phyloP scores from a whole-genome alignment of 2,888 invertebrate genomes.

The Steinernema hermaphroditum region DNA sequence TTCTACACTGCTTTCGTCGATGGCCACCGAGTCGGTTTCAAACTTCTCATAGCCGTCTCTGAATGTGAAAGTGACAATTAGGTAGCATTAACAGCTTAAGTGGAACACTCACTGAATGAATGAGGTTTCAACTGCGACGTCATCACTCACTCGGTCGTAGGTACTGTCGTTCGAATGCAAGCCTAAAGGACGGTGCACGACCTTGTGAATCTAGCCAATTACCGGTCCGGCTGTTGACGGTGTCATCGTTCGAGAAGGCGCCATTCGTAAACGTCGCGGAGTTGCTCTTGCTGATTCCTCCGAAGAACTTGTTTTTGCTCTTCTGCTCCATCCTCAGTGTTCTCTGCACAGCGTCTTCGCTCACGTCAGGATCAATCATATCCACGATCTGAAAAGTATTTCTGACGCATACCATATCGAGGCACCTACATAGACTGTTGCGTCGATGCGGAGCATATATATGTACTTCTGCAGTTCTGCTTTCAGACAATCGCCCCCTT shows the following conservation, averaged over 20 bases:
- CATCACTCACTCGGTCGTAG: slow-evolving; percentile 17
- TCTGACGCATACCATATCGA: not conserved
- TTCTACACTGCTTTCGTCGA: not conserved
- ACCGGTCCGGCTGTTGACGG: slow-evolving; percentile 28
- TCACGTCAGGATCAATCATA: slow-evolving; percentile 47
- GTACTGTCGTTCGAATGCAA: slow-evolving; percentile 21
- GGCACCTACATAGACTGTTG: slow-evolving; percentile 74
- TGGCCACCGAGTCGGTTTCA: slow-evolving; percentile 19
- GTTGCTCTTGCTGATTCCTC: slow-evolving; percentile 13
- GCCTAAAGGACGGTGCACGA: not conserved
- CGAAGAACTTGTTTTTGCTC: slow-evolving; percentile 10
- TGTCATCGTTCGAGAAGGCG: slow-evolving; percentile 37
- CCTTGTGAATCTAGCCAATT: not conserved
- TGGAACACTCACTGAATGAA: slow-evolving; percentile 42
- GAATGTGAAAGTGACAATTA: not conserved
- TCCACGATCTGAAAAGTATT: slow-evolving; percentile 46
- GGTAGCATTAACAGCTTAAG: not conserved
- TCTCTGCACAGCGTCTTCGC: slow-evolving; percentile 81
- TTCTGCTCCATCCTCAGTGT: slow-evolving; percentile 96
- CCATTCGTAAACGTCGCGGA: slow-evolving; percentile 31
- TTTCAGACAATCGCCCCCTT: slow-evolving; percentile 78
- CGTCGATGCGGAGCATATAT: slow-evolving; percentile 89
- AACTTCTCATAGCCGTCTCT: slow-evolving; percentile 23
- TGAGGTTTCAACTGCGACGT: slow-evolving; percentile 42
- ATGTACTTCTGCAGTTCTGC: slow-evolving; percentile 95